Base-by-base conservation (phyloP, 92 coral and sea anemone genomes). In the Porites evermanni region DNA sequence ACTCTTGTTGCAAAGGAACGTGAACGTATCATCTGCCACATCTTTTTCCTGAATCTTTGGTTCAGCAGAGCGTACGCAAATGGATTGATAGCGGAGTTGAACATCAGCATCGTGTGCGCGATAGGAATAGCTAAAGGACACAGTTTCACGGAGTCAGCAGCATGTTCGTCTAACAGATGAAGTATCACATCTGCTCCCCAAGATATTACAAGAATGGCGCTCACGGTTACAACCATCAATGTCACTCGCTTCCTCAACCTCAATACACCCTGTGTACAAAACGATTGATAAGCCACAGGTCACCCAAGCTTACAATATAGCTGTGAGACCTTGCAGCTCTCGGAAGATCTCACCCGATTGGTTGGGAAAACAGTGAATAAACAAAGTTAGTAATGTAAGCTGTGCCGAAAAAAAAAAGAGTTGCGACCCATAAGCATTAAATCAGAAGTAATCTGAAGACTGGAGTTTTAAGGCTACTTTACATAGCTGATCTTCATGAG, bases 51-150 rank as follows among this genome's bases (percentile, higher is more conserved):
- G 32, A 29, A 29, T 29, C 32, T 29, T 29, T 29, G 32, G 32
- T 29, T 69, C 32, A 69, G 26, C 21, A 69, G 52, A 4, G 74
- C 74, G 14, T 69, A 69, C 12, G 74, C 74, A 69, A 69, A 69
- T 17, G 69, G 69, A 26, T 65, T 65, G 23, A 65, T 11, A n/a
- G 69, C 69, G 7, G 69, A 65, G 21, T 65, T 69, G 21, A 69
- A 69, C 74, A 69, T 1, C 12, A 69, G 50, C 52, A 24, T 69
- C 4, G 21, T 24, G 21, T 69, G 74, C 26, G 74, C 11, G 21
- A 69, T 24, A 52, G 74, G 50, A 69, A 69, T 4, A 24, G 50
- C 74, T 12, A 69, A 23, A 69, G 74, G 74, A 24, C 21, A 32
- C 51, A 69, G 47, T 17, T 8, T 14, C 12, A 69, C 6, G 74